Evolutionary conservation across 2,888 invertebrate species (phyloP), one percentile per base, ranked within the genome.

Genomic region (Eristalis intricaria): DNA sequence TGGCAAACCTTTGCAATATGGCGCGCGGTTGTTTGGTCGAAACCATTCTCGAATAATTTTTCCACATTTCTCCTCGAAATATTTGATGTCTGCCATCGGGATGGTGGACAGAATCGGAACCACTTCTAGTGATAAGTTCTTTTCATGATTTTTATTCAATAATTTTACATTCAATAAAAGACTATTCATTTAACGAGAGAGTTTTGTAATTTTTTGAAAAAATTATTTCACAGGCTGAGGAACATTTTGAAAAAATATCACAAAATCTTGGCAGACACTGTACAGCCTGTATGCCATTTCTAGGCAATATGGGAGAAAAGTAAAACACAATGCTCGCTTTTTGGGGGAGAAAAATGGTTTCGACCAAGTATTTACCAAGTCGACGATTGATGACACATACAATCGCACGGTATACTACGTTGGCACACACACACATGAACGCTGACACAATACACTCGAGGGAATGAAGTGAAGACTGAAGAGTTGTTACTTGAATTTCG

Each of bases 1-100:
- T 94, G 94, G 93, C 90, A 90, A 91, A 89, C 89, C 90, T 90
- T 90, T 89, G 90, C 91, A 91, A 91, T 90, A 91, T 91, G 91
- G 91, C 91, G 91, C 91, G 91, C 91, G 90, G 89, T 90, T 90
- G 90, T 90, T 90, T 90, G 90, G 90, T 89, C 90, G 84, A 87
- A 84, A 69, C 84, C 87, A 87, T 87, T 87, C 26, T 56, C 4
- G 29, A 11, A 10, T 66, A 22, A 75, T 40, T 77, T 82, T 84
- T 84, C 68, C 29, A 43, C 83, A 63, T 58, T 40, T 29, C 38
- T 50, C 4, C 35, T 23, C 10, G 0, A 11, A 22, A 26, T 7
- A 65, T 58, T 63, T 63, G 26, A 4, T 80, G 79, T 80, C 73
- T 80, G 86, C 78, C 83, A 82, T 86, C 3, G 11, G 35, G 40